A percentile compares a stretch with the other conserved stretches of the same genome.
Evolutionary conservation across 2,113 vertebrate species (phyloP).

Genomic region (Riparia riparia): DNA sequence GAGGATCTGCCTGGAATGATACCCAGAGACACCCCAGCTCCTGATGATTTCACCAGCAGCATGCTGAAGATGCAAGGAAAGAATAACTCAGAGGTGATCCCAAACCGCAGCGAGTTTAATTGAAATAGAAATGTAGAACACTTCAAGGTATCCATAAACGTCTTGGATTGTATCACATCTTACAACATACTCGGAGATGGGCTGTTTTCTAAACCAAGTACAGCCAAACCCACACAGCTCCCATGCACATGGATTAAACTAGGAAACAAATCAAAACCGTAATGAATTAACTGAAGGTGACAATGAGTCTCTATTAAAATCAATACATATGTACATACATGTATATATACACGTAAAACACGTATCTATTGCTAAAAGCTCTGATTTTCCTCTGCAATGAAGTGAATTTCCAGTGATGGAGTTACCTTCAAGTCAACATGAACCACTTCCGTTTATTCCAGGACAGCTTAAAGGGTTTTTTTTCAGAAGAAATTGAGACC

Average conservation of each 20-base stretch:
- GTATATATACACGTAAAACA: not conserved
- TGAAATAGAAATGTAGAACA: rapidly evolving
- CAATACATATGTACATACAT: not conserved
- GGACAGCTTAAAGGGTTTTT: not conserved
- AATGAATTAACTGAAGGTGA: not conserved
- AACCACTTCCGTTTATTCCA: not conserved
- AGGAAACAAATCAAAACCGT: not conserved
- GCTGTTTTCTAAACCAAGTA: not conserved
- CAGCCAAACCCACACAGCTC: not conserved
- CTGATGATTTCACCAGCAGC: rapidly evolving
- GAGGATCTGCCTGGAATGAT: not conserved
- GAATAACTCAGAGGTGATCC: not conserved
- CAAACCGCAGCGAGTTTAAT: not conserved
- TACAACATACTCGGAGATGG: not conserved
- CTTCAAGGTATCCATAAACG: too few species aligned
- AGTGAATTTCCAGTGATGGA: not conserved
- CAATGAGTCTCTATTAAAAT: not conserved
- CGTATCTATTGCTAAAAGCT: not conserved
- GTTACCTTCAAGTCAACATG: not conserved
- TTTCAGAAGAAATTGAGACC: not conserved
- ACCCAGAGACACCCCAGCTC: not conserved
- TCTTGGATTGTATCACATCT: too few species aligned
- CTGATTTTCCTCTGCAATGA: not conserved
- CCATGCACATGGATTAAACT: not conserved
- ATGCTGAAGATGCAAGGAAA: rapidly evolving